A percentile compares a stretch with the other conserved stretches of the same genome.
Evolutionary conservation across 2,888 invertebrate genomes (phyloP).

Genomic region (Calliphora vomitoria): DNA sequence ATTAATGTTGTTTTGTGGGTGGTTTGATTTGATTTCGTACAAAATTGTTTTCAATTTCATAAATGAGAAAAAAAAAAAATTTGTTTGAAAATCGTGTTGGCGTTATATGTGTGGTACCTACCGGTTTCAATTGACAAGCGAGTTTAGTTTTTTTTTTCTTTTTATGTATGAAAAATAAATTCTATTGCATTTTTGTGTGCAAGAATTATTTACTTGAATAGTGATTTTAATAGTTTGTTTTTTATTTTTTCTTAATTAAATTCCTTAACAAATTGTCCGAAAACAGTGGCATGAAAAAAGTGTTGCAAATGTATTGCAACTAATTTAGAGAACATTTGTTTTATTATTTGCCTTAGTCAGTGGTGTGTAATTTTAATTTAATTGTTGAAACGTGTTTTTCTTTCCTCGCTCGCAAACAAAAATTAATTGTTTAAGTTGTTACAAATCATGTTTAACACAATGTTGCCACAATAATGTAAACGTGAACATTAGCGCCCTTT

Average conservation of each 20-base stretch:
- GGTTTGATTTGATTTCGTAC: slow-evolving; percentile 55
- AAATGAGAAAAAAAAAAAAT: slow-evolving; percentile 13
- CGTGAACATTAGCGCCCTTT: slow-evolving; percentile 18
- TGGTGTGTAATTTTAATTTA: slow-evolving; percentile 68
- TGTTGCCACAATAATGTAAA: slow-evolving; percentile 16
- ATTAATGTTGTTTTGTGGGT: slow-evolving; percentile 52
- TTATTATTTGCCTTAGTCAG: slow-evolving; percentile 31
- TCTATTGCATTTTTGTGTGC: slow-evolving; percentile 18
- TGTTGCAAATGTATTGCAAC: slow-evolving; percentile 38
- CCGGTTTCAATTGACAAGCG: slow-evolving; percentile 45
- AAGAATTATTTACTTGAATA: no score
- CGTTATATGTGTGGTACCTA: neutral
- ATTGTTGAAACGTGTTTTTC: slow-evolving; percentile 71
- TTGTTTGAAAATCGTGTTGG: slow-evolving; percentile 40
- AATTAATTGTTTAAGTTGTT: slow-evolving; percentile 38
- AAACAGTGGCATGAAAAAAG: slow-evolving; percentile 44
- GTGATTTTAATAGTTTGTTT: no score
- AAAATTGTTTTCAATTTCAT: slow-evolving; percentile 26
- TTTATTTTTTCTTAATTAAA: slow-evolving; percentile 29
- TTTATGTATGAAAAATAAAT: slow-evolving; percentile 8
- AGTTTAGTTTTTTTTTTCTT: slow-evolving; percentile 7
- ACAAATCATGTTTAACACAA: slow-evolving; percentile 53
- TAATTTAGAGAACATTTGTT: slow-evolving; percentile 63
- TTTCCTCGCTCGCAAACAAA: slow-evolving; percentile 4
- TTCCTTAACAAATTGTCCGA: slow-evolving; percentile 37